Base-by-base conservation (phyloP, 2,888 invertebrate species). In the Dolichomitus sp. region DNA sequence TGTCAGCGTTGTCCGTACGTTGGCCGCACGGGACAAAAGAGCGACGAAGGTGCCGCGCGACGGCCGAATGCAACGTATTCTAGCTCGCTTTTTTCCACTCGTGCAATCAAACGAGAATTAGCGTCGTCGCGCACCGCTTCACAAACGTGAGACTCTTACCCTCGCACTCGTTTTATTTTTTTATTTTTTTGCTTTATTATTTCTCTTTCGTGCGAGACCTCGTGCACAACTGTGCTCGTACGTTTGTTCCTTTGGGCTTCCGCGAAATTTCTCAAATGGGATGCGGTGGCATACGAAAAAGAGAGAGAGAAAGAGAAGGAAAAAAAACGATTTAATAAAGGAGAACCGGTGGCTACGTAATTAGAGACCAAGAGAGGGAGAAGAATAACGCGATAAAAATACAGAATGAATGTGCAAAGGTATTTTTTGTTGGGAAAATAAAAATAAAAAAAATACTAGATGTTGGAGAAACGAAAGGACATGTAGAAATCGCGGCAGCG, bases 401-500 rank as follows among this genome's bases (percentile, higher is more conserved):
- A 72, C 50, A 40, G 54, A 54, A 73, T 50, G 50, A 66, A 75
- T 76, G 40, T 52, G 52, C 65, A 52, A 74, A 81, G 57, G 57
- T 37, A 14, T 19, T 73, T 72, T 73, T 48, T 79, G 33, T 72
- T 17, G 7, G n/a, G 17, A 50, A 74, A 68, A 75, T 63, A 37
- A 61, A 40, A 33, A 45, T 45, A 72, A 27, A 78, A 74, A 73
- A 69, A 68, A 61, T 59, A 2, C 45, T 52, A 37, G 30, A 48
- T 50, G 45, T 23, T 54, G 23, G 27, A 6, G 72, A 33, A 76
- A 76, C 50, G 68, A 59, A 57, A n/a, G 37, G 65, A 61, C 54
- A 69, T n/a, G 74, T 72, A 19, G 79, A 70, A 89, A 91, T 61
- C 59, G 40, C 50, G 87, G 90, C 89, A 88, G 91, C 90, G 89